Evolutionary conservation across 2,113 vertebrate species (phyloP).

Genomic region (Ceyx cyanopectus): DNA sequence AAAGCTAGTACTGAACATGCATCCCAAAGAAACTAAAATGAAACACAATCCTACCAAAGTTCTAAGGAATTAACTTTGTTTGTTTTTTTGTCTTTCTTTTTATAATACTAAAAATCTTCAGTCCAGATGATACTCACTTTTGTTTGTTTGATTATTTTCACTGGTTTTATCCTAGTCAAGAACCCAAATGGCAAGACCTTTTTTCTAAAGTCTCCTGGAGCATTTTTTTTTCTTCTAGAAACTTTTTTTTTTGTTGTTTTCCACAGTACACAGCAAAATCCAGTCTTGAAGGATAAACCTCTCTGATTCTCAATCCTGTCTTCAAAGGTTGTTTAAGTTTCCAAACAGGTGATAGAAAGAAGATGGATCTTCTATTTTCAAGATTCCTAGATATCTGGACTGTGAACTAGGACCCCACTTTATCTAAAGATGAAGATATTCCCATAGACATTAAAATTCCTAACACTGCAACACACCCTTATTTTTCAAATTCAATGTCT

Average conservation of each 20-base stretch:
- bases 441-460: neutral
- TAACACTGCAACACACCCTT: neutral
- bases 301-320: neutral
- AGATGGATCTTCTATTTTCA: accelerated
- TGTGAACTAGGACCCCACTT: neutral
- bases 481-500: neutral
- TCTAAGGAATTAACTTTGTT: accelerated
- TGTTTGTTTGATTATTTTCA: neutral
- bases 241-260: neutral
- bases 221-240: neutral
- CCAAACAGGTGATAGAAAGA: neutral
- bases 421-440: neutral
- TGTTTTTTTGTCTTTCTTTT: no score
- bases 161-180: neutral
- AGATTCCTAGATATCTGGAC: neutral
- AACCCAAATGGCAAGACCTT: neutral
- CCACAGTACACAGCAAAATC: neutral
- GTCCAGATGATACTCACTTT: neutral
- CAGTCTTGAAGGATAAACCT: accelerated
- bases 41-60: neutral
- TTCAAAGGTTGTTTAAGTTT: neutral
- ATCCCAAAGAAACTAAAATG: neutral
- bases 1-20: neutral
- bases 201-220: accelerated
- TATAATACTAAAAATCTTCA: neutral